A percentile compares a stretch with the other conserved stretches of the same genome.
These are phyloP conservation scores for Valencia hispanica DNA, from an alignment of 2,797 vertebrate species.

Conservation along the genomic window DNA sequence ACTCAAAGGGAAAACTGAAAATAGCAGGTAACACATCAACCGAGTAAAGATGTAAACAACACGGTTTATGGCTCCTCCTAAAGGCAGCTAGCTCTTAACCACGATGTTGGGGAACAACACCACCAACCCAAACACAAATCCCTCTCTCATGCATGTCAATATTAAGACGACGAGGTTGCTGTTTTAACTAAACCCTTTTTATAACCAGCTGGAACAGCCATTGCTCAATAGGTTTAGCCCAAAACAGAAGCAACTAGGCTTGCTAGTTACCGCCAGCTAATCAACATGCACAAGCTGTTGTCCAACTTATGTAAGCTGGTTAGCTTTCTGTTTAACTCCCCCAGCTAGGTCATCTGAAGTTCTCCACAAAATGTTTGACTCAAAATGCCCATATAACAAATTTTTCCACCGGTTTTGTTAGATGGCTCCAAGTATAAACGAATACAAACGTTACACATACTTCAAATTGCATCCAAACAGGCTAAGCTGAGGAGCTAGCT, in stretches of 20 bases:
- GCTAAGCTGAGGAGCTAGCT: constrained; percentile 50
- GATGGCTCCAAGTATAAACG: background rate
- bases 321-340: constrained; percentile 40
- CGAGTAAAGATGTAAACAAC: constrained; percentile 27
- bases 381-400: background rate
- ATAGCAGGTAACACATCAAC: background rate
- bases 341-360: constrained; percentile 4
- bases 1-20: background rate
- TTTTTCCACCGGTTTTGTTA: background rate
- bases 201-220: background rate
- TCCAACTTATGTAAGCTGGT: constrained; percentile 74
- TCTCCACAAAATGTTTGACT: background rate
- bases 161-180: constrained; percentile 10
- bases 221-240: constrained; percentile 40
- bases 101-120: constrained; percentile 37
- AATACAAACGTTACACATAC: constrained; percentile 20
- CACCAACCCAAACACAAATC: constrained; percentile 9
- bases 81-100: background rate
- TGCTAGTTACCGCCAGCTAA: constrained; percentile 66
- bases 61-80: background rate
- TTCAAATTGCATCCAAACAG: constrained; percentile 16
- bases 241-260: constrained; percentile 49
- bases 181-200: background rate
- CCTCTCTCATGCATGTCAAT: background rate
- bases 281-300: constrained; percentile 77